phyloP scores from a whole-genome alignment of 2,888 invertebrate genomes.

The Netelia melanura region DNA sequence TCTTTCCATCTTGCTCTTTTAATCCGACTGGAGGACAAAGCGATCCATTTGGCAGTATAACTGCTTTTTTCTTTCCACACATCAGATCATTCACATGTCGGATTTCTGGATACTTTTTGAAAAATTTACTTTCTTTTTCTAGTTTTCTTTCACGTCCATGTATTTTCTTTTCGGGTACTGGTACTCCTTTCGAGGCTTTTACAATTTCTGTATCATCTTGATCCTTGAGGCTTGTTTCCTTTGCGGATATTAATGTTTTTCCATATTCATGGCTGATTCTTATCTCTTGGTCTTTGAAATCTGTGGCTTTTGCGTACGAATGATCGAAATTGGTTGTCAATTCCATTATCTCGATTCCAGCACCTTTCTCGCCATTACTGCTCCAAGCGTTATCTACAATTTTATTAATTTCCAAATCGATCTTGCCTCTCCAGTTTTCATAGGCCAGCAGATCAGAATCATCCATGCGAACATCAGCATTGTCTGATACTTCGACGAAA shows the following conservation, averaged over 20 bases:
- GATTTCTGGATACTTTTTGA: slow-evolving; percentile 48
- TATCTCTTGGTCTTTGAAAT: neutral
- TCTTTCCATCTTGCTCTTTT: neutral
- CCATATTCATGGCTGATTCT: neutral
- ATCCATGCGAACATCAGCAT: neutral
- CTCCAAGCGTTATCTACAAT: neutral
- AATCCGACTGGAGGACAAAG: slow-evolving; percentile 15
- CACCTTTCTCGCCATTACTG: neutral
- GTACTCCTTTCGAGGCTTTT: too few relatives aligned
- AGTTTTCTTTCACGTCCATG: slow-evolving; percentile 2
- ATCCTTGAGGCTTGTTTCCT: too few relatives aligned
- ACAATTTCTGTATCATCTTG: too few relatives aligned
- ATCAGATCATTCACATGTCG: slow-evolving; percentile 30
- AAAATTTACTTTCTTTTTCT: slow-evolving; percentile 42
- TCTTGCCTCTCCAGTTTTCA: slow-evolving; percentile 23
- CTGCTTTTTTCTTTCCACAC: slow-evolving; percentile 17
- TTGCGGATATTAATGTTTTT: neutral
- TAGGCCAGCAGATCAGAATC: slow-evolving; percentile 12
- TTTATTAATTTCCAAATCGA: neutral
- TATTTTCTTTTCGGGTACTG: neutral
- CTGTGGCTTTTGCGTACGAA: neutral
- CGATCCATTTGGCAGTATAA: slow-evolving; percentile 28
- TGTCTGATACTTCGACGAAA: slow-evolving; percentile 12
- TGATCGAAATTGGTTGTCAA: neutral
- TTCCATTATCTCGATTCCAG: neutral